Evolutionary conservation across 2,888 invertebrate species (phyloP), one percentile per base, ranked within the genome.

Genomic region (Malthinus flaveolus): DNA sequence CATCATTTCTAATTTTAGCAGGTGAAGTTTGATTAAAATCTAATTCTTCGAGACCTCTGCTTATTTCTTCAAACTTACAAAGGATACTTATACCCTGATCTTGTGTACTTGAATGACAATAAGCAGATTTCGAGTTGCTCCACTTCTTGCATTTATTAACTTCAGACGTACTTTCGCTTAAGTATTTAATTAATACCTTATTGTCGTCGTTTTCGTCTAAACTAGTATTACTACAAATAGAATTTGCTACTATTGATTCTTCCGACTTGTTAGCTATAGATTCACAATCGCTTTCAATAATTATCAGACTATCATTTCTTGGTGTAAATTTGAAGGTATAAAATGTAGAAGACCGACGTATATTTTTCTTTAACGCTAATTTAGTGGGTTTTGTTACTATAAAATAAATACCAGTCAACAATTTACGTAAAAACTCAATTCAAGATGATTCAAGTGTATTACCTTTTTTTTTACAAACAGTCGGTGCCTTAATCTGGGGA

Each of bases 281-380:
- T 23, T 23, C 23, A 23, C 56, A 37, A 49, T 53, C 54, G 13
- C 34, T 47, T 45, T 65, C 62, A 13, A 65, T 53, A 48, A 61
- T 35, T 11, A 46, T 45, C 32, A 62, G 13, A 44, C 57, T 55
- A 10, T 56, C 49, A 44, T 63, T 62, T 36, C 53, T 42, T 37
- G 61, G 34, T 32, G 66, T 66, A 5, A 47, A 51, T 35, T 51
- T 48, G 39, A 60, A 57, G 53, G 68, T 69, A 44, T 75, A 69
- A 55, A 66, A 67, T 9, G 68, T 55, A 15, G 68, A 65, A 13
- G 73, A 75, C 57, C 69, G 67, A 59, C 74, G 66, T 37, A 76
- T 62, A 58, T 72, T 66, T 53, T 68, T 73, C 59, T 68, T 76
- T 44, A 74, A 59, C 15, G 75, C 71, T 55, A 76, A 68, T 60